A percentile compares a stretch with the other conserved stretches of the same genome.
phyloP scores from a whole-genome alignment of 1,140 invertebrate genomes.

The Dendroctonus valens region DNA sequence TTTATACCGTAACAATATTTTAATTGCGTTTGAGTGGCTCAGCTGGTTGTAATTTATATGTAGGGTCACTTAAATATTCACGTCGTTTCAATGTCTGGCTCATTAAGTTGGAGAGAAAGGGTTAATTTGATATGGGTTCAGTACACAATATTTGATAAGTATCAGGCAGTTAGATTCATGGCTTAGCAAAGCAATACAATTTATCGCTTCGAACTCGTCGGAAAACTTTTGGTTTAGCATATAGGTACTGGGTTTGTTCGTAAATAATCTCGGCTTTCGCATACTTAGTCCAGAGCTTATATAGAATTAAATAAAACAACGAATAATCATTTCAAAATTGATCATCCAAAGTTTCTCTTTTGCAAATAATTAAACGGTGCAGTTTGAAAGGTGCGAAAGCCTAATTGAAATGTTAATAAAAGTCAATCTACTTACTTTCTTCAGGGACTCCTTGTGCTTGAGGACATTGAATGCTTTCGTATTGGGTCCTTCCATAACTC shows the following conservation, averaged over 20 bases:
- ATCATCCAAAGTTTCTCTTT: too few relatives aligned
- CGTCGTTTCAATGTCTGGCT: conserved; percentile 20
- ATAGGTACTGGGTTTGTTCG: too few relatives aligned
- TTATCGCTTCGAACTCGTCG: conserved; percentile 4
- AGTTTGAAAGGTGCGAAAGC: too few relatives aligned
- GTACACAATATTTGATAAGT: conserved; percentile 34
- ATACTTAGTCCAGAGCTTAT: too few relatives aligned
- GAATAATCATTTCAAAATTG: too few relatives aligned
- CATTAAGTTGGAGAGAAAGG: conserved; percentile 22
- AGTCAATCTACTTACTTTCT: conserved; percentile 64
- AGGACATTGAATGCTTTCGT: conserved; percentile 85
- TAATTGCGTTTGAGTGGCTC: neutral
- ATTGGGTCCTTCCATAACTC: conserved; percentile 83
- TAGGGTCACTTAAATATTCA: conserved; percentile 4
- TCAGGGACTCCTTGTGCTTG: conserved; percentile 80
- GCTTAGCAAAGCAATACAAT: conserved; percentile 12
- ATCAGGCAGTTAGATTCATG: conserved; percentile 13
- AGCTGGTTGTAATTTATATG: conserved; percentile 20
- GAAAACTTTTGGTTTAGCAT: too few relatives aligned
- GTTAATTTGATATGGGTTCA: conserved; percentile 29
- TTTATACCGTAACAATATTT: neutral
- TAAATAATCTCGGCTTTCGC: too few relatives aligned
- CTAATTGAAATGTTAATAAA: conserved; percentile 8
- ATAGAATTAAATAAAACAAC: too few relatives aligned
- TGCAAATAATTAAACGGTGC: too few relatives aligned